Conservation (phyloP, 35 echinoderm and acorn worm genomes). For the Patiria miniata region DNA sequence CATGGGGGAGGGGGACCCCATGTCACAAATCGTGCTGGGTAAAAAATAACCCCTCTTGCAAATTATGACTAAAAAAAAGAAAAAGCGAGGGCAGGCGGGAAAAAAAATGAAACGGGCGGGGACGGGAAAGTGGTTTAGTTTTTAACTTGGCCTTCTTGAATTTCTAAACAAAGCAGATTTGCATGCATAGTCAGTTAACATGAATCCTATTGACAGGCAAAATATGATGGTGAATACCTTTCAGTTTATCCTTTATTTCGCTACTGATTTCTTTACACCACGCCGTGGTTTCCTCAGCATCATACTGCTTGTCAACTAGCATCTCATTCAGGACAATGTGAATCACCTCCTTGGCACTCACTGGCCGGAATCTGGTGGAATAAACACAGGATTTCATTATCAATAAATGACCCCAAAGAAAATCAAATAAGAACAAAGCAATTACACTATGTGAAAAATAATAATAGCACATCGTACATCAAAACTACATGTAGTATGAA, state of each 20-base stretch:
- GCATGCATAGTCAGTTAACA: no score
- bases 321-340: constrained; percentile 88
- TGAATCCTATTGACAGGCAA: no score
- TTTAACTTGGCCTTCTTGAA: no score
- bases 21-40: no score
- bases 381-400: background rate
- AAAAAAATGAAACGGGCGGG: no score
- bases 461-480: background rate
- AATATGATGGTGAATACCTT: constrained; percentile 63
- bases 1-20: no score
- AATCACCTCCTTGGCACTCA: constrained; percentile 79
- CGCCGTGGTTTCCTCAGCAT: constrained; percentile 80
- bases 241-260: constrained; percentile 84
- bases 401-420: background rate
- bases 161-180: no score
- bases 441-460: no score
- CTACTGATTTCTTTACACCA: constrained; percentile 86
- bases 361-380: constrained; percentile 75
- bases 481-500: background rate
- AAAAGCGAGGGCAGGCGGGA: no score
- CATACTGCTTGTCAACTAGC: constrained; percentile 72
- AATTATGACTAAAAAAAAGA: no score
- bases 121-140: no score
- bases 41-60: no score
- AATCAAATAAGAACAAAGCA: background rate